phyloP scores from a whole-genome alignment of 2,113 vertebrate species.

The Pelodiscus sinensis region DNA sequence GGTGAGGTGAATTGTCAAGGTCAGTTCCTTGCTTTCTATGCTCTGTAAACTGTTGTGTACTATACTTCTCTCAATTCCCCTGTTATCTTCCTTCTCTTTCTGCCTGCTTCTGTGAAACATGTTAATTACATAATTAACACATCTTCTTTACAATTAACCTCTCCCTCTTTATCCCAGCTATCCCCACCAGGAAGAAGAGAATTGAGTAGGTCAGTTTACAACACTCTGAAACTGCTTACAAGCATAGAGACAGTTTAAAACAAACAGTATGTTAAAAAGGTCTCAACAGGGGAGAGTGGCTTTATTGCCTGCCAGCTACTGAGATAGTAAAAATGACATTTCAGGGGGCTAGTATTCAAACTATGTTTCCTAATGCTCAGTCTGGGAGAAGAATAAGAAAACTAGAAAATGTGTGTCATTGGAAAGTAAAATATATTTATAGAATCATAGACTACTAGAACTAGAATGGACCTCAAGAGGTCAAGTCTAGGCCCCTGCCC shows the following conservation, averaged over 20 bases:
- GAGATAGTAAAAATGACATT: conserved; percentile 2
- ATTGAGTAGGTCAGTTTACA: conserved; percentile 46
- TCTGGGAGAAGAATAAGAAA: background rate
- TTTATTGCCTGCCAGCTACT: background rate
- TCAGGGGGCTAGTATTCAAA: background rate
- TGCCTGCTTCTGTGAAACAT: conserved; percentile 19
- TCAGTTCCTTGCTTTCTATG: background rate
- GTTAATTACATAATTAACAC: conserved; percentile 65
- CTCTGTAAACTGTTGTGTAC: background rate
- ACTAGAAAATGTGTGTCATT: background rate
- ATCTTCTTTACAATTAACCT: conserved; percentile 42
- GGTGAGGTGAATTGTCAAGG: background rate
- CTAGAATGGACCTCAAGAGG: no score
- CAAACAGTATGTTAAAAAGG: conserved; percentile 11
- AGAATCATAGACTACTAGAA: no score
- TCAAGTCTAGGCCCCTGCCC: no score
- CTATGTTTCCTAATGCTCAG: background rate
- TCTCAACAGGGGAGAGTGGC: background rate
- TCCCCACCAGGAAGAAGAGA: background rate
- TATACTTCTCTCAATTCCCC: background rate
- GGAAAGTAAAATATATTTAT: background rate
- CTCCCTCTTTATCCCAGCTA: conserved; percentile 8
- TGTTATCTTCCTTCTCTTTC: background rate
- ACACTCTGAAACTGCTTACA: conserved; percentile 30
- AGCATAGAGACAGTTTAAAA: conserved; percentile 29